These are phyloP conservation scores for Melitaea athalia DNA, from an alignment of 2,888 invertebrate genomes.

Conservation along the genomic window DNA sequence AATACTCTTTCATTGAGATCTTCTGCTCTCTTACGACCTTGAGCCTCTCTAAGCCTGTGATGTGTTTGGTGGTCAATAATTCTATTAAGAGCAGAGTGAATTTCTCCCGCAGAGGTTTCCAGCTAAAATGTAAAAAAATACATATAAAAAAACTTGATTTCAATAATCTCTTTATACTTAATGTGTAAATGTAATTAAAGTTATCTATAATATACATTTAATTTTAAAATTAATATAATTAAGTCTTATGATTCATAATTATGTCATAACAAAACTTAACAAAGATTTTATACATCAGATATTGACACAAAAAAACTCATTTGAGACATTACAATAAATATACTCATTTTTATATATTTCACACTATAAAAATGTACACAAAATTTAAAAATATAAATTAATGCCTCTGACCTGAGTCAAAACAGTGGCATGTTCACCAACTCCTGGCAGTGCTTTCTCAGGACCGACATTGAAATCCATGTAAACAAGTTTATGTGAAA, in stretches of 20 bases:
- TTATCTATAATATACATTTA: too few relatives aligned
- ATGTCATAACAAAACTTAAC: too few relatives aligned
- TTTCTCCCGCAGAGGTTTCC: constrained; percentile 94
- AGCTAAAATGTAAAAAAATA: constrained; percentile 83
- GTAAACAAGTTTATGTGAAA: constrained; percentile 98
- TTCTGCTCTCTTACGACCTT: constrained; percentile 97
- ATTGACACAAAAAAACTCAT: too few relatives aligned
- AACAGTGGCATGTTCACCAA: constrained; percentile 94
- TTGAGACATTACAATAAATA: constrained; percentile 20
- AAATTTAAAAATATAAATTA: constrained; percentile 10
- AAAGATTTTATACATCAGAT: too few relatives aligned
- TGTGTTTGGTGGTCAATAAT: constrained; percentile 98
- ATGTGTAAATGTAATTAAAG: too few relatives aligned
- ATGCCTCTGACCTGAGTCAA: constrained; percentile 89
- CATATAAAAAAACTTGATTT: background rate
- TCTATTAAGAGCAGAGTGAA: constrained; percentile 93
- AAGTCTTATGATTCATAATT: too few relatives aligned
- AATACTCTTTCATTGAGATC: constrained; percentile 97
- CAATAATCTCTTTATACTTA: background rate
- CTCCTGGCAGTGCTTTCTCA: constrained; percentile 91
- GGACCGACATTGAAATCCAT: constrained; percentile 99
- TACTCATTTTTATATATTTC: background rate
- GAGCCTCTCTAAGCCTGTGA: constrained; percentile 96
- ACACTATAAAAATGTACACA: background rate
- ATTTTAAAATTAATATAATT: too few relatives aligned